A percentile compares a stretch with the other conserved stretches of the same genome.
These are phyloP conservation scores for Semaprochilodus insignis DNA, from an alignment of 2,797 vertebrate species.

Conservation along the genomic window DNA sequence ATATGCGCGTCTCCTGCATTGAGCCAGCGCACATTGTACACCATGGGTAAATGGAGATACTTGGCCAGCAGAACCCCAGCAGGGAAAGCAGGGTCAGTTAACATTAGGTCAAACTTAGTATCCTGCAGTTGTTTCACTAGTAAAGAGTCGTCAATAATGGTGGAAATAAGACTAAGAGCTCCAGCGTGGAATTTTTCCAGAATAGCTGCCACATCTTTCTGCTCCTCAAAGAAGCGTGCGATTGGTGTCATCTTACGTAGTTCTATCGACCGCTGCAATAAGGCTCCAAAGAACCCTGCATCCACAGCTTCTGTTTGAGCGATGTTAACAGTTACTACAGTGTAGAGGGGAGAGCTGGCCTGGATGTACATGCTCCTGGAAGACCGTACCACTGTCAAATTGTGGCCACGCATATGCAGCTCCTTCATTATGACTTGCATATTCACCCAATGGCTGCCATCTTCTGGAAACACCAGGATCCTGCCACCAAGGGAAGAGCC, in stretches of 20 bases:
- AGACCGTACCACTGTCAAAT: slow-evolving; percentile 60
- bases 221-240: slow-evolving; percentile 54
- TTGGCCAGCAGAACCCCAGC: slow-evolving; percentile 46
- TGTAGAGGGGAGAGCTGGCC: slow-evolving; percentile 52
- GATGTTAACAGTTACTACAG: slow-evolving; percentile 51
- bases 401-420: slow-evolving; percentile 56
- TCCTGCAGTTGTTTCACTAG: slow-evolving; percentile 39
- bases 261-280: slow-evolving; percentile 45
- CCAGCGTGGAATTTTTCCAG: slow-evolving; percentile 48
- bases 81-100: slow-evolving; percentile 58
- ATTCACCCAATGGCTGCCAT: slow-evolving; percentile 68
- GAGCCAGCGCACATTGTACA: slow-evolving; percentile 65
- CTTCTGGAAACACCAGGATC: slow-evolving; percentile 65
- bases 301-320: slow-evolving; percentile 19
- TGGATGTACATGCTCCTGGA: slow-evolving; percentile 61
- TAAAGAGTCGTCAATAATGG: slow-evolving; percentile 55
- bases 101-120: slow-evolving; percentile 56
- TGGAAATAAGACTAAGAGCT: slow-evolving; percentile 51
- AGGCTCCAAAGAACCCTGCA: slow-evolving; percentile 6
- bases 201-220: slow-evolving; percentile 38
- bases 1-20: slow-evolving; percentile 62
- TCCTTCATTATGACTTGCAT: slow-evolving; percentile 64
- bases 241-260: slow-evolving; percentile 46
- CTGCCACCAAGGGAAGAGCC: slow-evolving; percentile 47
- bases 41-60: slow-evolving; percentile 59